Evolutionary conservation across 2,113 vertebrate genomes (phyloP), one percentile per base, ranked within the genome.

Genomic region (Anolis sagrei): DNA sequence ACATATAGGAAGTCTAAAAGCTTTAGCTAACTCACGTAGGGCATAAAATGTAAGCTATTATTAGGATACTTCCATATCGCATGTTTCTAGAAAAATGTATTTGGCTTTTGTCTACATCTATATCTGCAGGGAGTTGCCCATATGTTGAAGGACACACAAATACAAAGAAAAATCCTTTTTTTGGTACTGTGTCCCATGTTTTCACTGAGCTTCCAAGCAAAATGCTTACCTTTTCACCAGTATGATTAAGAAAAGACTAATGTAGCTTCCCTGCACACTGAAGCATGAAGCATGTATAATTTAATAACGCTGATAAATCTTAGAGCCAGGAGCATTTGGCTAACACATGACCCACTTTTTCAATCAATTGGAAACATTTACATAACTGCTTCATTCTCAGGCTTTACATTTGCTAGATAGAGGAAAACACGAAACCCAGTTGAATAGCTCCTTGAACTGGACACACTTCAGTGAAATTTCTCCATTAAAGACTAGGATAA

Each of bases 231-330:
- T 94, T 58, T 94, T 95, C 86, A 70, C 85, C 49, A 92, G 87
- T 85, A 83, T 93, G 91, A 88, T 89, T 89, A 93, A 92, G 91
- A 95, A 96, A 95, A 95, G 94, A 94, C 94, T 94, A 94, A 92
- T 96, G 96, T 95, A 95, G 96, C 95, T 95, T 89, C 92, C 90
- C 95, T 4, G 93, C 94, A 96, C 94, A 87, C 92, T 90, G 94
- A 94, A 97, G 97, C 97, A 80, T 98, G 97, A 98, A 98, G 97
- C 97, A 95, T 97, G 96, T 97, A 97, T 98, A 98, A 99, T 98
- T 97, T 97, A 99, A 98, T 96, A 96, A 96, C 93, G 92, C 95
- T 96, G 97, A 96, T 96, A 97, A 97, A 97, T 96, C 96, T 97
- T 94, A 94, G 95, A 96, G 97, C 97, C 96, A 93, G 95, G 93